Evolutionary conservation across 2,113 vertebrate genomes (phyloP).

Genomic region (Manacus vitellinus): DNA sequence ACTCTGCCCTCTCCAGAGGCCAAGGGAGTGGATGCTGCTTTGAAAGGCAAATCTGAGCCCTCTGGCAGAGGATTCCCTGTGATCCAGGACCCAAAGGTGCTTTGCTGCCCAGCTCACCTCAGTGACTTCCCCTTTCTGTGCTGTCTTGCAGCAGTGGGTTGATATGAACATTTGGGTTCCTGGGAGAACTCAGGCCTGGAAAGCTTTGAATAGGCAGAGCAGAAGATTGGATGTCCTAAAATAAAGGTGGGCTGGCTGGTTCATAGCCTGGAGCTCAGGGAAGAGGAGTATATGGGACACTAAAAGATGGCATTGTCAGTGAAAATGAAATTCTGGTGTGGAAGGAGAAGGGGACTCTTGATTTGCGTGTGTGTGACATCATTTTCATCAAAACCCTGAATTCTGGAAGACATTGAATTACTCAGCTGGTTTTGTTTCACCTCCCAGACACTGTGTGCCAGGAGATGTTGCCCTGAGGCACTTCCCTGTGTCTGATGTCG

Average conservation of each 20-base stretch:
- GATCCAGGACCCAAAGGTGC: not conserved
- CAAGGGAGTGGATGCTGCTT: not conserved
- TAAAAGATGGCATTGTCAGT: not conserved
- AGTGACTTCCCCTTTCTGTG: not conserved
- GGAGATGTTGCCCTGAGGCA: not conserved
- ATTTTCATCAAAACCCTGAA: not conserved
- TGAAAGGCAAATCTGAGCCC: not conserved
- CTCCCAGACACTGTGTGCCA: not conserved
- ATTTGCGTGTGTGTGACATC: fast-evolving
- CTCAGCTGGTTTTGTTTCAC: not conserved
- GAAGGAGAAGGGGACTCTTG: not conserved
- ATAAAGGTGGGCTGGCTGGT: not conserved
- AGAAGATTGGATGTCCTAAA: not conserved
- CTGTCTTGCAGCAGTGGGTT: not conserved
- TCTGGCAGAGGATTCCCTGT: not conserved
- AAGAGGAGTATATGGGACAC: fast-evolving
- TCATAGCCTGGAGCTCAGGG: not conserved
- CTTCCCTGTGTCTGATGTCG: not conserved
- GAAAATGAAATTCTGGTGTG: not conserved
- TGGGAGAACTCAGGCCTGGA: not conserved
- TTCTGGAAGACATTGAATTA: not conserved
- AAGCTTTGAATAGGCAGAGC: not conserved
- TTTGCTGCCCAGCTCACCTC: not conserved
- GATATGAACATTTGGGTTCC: not conserved
- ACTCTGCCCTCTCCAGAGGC: not conserved